Evolutionary conservation across 1,140 invertebrate species (phyloP), one percentile per base, ranked within the genome.

Genomic region (Geopemphigus sp.): DNA sequence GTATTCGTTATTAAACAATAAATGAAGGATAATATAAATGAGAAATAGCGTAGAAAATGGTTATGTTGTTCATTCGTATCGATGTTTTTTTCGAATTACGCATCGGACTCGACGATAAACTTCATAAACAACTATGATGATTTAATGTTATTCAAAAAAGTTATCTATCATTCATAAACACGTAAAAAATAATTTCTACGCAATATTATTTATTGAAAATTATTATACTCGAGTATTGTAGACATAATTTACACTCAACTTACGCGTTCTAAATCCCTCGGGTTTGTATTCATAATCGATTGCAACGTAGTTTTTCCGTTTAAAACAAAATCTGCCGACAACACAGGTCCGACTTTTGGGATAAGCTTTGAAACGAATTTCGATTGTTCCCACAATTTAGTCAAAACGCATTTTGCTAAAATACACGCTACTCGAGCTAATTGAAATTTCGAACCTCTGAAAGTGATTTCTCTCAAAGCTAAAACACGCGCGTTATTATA

Each of bases 311-410:
- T 89, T 84, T 93, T 90, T 17, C 90, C 91, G 73, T 91, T 88
- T 66, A 89, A 87, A 0, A 88, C 90, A 15, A 94, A 84, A n/a
- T 88, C 82, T n/a, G 85, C 87, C 39, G 91, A 90, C 45, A 92
- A 87, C 11, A 88, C 87, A 5, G 86, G 87, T 78, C 92, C 92
- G 81, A 94, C 92, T 59, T 90, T 90, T 80, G 89, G 88, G 19
- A 94, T 83, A 83, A 94, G 93, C 83, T 89, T 89, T 29, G 89
- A 86, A n/a, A 93, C 88, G 84, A 88, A 90, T 26, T 85, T 87
- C 0, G 92, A 92, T 83, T 93, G 90, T 83, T 93, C 91, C 93
- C 93, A 94, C 22, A 94, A 84, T 82, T 88, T 87, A 2, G 89
- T 87, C 39, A 85, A 84, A 70, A 93, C 86, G 83, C 91, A 91